Evolutionary conservation across 2,113 vertebrate genomes (phyloP).

Genomic region (Etheostoma spectabile): DNA sequence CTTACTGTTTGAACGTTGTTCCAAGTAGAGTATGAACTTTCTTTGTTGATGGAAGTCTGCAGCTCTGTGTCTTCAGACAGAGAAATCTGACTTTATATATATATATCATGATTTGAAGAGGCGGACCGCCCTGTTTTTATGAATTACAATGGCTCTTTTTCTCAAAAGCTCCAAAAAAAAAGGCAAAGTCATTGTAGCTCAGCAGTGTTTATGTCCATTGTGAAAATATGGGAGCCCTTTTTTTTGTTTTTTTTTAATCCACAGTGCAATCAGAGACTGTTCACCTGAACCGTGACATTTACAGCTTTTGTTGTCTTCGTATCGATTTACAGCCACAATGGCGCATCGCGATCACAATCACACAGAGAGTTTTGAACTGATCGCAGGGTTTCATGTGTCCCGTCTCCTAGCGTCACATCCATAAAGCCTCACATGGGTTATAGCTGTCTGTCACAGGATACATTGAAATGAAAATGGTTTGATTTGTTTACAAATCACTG

Average conservation of each 20-base stretch:
- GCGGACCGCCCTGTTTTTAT: background rate
- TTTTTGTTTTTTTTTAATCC: no score
- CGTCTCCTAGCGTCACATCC: no score
- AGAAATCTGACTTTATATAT: slow-evolving; percentile 14
- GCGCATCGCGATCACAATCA: background rate
- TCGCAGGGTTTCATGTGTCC: no score
- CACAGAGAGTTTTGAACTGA: no score
- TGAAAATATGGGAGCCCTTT: background rate
- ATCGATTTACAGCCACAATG: background rate
- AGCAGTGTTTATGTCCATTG: background rate
- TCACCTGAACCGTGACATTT: background rate
- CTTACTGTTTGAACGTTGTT: slow-evolving; percentile 1
- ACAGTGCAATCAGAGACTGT: background rate
- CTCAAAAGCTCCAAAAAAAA: background rate
- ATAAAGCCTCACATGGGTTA: no score
- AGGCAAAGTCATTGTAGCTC: background rate
- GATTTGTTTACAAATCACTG: no score
- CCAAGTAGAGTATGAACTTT: background rate
- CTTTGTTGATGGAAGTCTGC: background rate
- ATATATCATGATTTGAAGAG: background rate
- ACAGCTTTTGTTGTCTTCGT: no score
- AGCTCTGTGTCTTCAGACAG: background rate
- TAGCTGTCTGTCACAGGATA: no score
- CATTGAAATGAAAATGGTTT: no score
- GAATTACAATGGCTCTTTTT: background rate